phyloP scores from a whole-genome alignment of 1,140 invertebrate species.

The Cherax quadricarinatus region DNA sequence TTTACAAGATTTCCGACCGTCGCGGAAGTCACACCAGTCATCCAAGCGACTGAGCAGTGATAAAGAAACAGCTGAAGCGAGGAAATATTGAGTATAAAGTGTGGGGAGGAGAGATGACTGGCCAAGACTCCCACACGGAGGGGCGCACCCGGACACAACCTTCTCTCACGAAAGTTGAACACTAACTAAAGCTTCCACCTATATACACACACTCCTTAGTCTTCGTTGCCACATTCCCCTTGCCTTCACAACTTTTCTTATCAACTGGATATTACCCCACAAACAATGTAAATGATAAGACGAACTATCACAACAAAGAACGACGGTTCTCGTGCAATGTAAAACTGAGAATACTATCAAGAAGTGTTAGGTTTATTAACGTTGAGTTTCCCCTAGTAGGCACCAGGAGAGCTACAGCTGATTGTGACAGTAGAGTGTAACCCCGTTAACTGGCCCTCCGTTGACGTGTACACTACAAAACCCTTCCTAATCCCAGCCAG shows the following conservation, averaged over 20 bases:
- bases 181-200: neutral
- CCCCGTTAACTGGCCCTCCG: neutral
- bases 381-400: neutral
- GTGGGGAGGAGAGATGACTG: neutral
- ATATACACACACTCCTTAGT: neutral
- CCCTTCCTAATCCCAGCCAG: neutral
- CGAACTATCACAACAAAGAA: neutral
- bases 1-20: neutral
- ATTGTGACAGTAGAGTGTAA: neutral
- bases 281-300: neutral
- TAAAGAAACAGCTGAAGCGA: neutral
- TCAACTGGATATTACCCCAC: neutral
- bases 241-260: neutral
- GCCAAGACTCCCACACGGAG: neutral
- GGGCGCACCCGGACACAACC: neutral
- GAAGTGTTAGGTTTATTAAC: neutral
- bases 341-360: neutral
- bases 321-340: too few species aligned
- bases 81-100: neutral
- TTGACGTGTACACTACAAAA: neutral
- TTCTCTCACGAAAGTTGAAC: neutral
- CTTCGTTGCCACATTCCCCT: neutral
- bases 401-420: neutral
- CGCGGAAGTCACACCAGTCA: neutral
- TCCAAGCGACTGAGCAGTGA: neutral